These are phyloP conservation scores for Tetragnatha versicolor DNA, from an alignment of 1,140 invertebrate genomes.

Conservation along the genomic window DNA sequence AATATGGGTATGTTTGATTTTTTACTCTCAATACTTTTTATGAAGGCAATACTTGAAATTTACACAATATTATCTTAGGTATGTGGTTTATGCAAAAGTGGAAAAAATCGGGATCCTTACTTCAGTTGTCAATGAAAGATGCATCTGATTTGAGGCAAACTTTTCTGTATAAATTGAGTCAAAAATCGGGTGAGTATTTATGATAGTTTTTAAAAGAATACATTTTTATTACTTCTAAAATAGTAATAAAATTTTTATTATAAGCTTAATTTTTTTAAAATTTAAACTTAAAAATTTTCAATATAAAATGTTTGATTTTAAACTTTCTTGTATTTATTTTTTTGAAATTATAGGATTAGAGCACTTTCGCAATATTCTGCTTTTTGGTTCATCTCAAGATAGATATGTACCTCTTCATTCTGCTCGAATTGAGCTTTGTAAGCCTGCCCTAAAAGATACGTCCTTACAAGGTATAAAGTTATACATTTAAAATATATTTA, in stretches of 20 bases:
- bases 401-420: conserved; percentile 94
- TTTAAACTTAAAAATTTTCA: background rate
- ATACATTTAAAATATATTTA: no score
- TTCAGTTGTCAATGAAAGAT: conserved; percentile 91
- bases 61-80: conserved; percentile 69
- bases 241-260: no score
- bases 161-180: conserved; percentile 76
- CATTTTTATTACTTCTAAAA: no score
- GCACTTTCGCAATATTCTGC: conserved; percentile 85
- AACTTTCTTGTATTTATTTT: background rate
- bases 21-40: background rate
- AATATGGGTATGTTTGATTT: conserved; percentile 82
- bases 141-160: conserved; percentile 83
- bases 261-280: background rate
- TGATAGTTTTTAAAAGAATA: conserved; percentile 1
- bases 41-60: background rate
- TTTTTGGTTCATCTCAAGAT: conserved; percentile 94
- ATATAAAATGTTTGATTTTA: background rate
- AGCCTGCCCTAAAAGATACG: conserved; percentile 86
- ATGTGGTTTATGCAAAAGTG: conserved; percentile 99
- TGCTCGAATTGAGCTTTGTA: conserved; percentile 90
- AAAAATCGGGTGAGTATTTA: conserved; percentile 63
- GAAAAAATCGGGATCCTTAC: conserved; percentile 93
- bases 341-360: conserved; percentile 63
- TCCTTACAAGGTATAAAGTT: conserved; percentile 75